Evolutionary conservation across 2,113 vertebrate genomes (phyloP), one percentile per base, ranked within the genome.

Genomic region (Mesoclemmys tuberculata): DNA sequence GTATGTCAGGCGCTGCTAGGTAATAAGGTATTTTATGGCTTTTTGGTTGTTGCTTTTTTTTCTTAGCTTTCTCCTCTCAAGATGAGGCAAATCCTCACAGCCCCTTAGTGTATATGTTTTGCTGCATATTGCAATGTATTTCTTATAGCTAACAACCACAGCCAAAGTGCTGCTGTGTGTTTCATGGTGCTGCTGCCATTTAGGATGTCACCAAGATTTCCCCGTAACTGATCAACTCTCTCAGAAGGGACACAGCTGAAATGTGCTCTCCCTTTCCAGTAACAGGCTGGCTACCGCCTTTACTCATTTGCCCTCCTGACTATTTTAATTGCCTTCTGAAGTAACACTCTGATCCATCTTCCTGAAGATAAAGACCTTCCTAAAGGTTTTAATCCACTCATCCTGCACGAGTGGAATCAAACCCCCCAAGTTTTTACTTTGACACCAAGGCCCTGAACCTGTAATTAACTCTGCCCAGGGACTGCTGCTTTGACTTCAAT

Each of bases 401-500:
- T 1, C 13, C 19, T 48, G 13, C 13, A 9, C 56, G 21, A 3
- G 27, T 0, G 1, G 26, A 35, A 44, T n/a, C 61, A 85, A 54
- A 51, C 68, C 41, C 68, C 83, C 18, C 41, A 41, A 13, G 2
- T 44, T 11, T 2, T 89, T 64, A 51, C 83, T 46, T 78, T 11
- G 14, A 52, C 52, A 35, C 27, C 41, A 85, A 81, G 87, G 61
- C 78, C 46, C 38, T n/a, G 16, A 68, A 16, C 61, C 55, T 2
- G 35, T 80, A 54, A 35, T 21, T 1, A 49, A 21, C 18, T 82
- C 75, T 82, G 46, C 78, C 82, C 38, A 61, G 4, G 46, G 26
- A 10, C 0, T 1, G 1, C 13, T 77, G 27, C 6, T 8, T 13
- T 52, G 82, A 38, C 26, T 51, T 2, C 24, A 2, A 3, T 78